phyloP scores from a whole-genome alignment of 2,113 vertebrate species.

The Melanotaenia duboulayi region DNA sequence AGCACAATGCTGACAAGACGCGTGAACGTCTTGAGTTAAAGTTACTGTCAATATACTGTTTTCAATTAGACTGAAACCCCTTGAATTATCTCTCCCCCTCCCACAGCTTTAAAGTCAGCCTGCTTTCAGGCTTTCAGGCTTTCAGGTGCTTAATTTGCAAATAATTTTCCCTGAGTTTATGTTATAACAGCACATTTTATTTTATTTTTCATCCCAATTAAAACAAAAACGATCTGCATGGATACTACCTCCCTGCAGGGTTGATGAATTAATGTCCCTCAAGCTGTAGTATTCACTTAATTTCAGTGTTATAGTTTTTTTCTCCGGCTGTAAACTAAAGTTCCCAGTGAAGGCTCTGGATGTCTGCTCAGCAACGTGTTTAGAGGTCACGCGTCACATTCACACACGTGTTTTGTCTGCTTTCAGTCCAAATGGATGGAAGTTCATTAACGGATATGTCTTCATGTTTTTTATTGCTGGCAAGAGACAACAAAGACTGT shows the following conservation, averaged over 20 bases:
- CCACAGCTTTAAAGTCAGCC: background rate
- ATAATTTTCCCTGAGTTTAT: background rate
- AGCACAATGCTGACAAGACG: background rate
- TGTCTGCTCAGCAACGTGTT: background rate
- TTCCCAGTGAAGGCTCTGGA: background rate
- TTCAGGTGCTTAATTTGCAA: background rate
- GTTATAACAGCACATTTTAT: background rate
- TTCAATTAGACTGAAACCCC: background rate
- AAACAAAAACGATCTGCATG: background rate
- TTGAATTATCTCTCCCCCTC: too few species aligned
- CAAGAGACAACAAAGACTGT: constrained; percentile 8
- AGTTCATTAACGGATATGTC: background rate
- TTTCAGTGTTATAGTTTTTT: constrained; percentile 4
- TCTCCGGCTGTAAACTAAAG: background rate
- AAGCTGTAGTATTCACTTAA: background rate
- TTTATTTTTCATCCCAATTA: background rate
- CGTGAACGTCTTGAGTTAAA: background rate
- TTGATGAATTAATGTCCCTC: background rate
- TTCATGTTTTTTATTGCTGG: background rate
- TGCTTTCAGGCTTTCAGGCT: too few species aligned
- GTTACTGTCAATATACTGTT: too few species aligned
- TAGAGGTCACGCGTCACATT: background rate
- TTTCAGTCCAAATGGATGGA: background rate
- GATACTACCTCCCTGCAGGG: background rate
- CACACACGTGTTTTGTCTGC: background rate